Evolutionary conservation across 2,888 invertebrate genomes (phyloP), one percentile per base, ranked within the genome.

Genomic region (Folsomia candida): DNA sequence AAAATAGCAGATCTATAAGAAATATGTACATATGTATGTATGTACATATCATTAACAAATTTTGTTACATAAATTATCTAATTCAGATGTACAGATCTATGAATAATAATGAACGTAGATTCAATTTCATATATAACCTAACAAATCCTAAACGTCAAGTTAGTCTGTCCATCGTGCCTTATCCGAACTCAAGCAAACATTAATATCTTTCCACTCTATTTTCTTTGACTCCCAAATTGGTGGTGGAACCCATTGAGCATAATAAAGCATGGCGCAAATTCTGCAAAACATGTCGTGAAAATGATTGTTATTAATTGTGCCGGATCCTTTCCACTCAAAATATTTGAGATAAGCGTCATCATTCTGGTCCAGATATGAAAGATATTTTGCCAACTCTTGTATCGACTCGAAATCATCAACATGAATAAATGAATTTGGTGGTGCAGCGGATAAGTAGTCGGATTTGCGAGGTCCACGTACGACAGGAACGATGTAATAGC

Each of bases 401-500:
- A 78, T 77, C 0, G 72, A 70, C 1, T 66, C 70, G 47, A 79
- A 79, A 63, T 78, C 78, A 9, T 75, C 76, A 1, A 75, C 71
- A 64, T 79, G 78, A 24, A 79, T 76, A 67, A 71, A 78, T 3
- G 76, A 75, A 25, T 75, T 66, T 2, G 77, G 77, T 18, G 79
- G 79, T 62, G 79, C 77, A 54, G 77, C 61, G 9, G 69, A 60
- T 37, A 69, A 67, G 47, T 76, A 75, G 61, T 79, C 76, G 4
- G 64, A 72, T 60, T 75, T 76, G 18, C 75, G 63, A 22, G 78
- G 72, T 9, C 79, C 79, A 78, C 79, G 73, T 4, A 78, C 79
- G 1, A 79, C 72, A 9, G 78, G 78, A 2, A 69, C 28, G 28
- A 79, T 69, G 6, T 14, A 6, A 20, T 14, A 22, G 11, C 54